phyloP scores from a whole-genome alignment of 1,140 invertebrate species.

The Drosophila ficusphila region DNA sequence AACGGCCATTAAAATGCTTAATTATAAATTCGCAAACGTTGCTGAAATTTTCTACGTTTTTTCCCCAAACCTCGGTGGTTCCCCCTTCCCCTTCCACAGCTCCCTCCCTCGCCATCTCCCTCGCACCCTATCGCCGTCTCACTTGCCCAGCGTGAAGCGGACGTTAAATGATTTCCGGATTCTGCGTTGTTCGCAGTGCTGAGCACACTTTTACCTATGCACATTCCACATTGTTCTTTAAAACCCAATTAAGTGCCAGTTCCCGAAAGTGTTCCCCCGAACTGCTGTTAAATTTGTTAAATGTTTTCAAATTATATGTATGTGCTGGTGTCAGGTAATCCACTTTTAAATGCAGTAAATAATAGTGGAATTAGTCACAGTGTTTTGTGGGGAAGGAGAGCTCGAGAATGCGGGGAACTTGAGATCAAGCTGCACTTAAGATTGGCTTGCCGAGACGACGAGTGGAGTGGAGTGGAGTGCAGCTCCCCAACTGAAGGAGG shows the following conservation, averaged over 20 bases:
- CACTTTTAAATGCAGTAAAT: no score
- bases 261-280: not conserved
- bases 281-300: no score
- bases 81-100: no score
- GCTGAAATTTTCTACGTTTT: conserved; percentile 63
- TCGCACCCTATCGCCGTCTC: conserved; percentile 1
- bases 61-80: not conserved
- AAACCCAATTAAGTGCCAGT: not conserved
- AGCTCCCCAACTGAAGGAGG: conserved; percentile 35
- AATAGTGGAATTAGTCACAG: no score
- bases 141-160: conserved; percentile 13
- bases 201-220: conserved; percentile 5
- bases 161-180: conserved; percentile 44
- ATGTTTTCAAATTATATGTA: no score
- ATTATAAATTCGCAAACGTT: conserved; percentile 82
- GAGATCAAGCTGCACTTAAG: conserved; percentile 51
- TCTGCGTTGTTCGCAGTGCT: conserved; percentile 27
- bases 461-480: no score
- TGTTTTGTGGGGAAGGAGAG: not conserved
- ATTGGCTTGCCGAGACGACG: conserved; percentile 4
- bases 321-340: no score
- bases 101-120: not conserved
- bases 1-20: conserved; percentile 83
- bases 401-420: not conserved
- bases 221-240: not conserved